These are phyloP conservation scores for Leptoteleia sp. DNA, from an alignment of 1,140 invertebrate genomes.

Conservation along the genomic window DNA sequence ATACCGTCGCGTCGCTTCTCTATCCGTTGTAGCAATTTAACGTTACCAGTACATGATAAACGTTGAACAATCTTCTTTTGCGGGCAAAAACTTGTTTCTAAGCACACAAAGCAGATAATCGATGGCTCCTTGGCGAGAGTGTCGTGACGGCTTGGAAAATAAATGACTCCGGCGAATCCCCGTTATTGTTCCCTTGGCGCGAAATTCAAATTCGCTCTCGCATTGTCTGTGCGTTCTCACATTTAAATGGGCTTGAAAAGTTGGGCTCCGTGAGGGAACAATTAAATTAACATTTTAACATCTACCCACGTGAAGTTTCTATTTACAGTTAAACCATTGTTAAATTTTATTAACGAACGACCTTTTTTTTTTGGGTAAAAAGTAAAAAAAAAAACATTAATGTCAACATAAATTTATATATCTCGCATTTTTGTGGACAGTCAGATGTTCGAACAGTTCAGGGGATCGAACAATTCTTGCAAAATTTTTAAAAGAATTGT, in stretches of 20 bases:
- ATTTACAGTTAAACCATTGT: neutral
- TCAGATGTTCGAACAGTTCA: no score
- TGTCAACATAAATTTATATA: no score
- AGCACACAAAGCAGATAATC: conserved; percentile 28
- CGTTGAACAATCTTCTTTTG: conserved; percentile 7
- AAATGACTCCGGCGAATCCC: conserved; percentile 21
- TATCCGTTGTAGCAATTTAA: conserved; percentile 26
- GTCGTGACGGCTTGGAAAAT: conserved; percentile 26
- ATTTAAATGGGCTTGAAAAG: conserved; percentile 16
- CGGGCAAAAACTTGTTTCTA: conserved; percentile 12
- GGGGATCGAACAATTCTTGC: no score
- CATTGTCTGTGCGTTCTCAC: conserved; percentile 20
- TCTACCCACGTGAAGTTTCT: neutral
- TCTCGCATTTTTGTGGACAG: no score
- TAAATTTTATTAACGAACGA: no score
- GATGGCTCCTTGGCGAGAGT: conserved; percentile 7
- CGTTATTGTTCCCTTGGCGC: conserved; percentile 26
- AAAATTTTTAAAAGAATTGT: no score
- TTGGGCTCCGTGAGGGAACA: conserved; percentile 8
- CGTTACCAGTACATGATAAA: conserved; percentile 33
- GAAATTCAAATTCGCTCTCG: conserved; percentile 28
- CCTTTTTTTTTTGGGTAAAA: no score
- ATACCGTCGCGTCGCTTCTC: conserved; percentile 8
- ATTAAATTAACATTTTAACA: conserved; percentile 17
- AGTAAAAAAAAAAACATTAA: no score